Base-by-base conservation (phyloP, 2,888 invertebrate genomes). In the Gryllus longicercus region DNA sequence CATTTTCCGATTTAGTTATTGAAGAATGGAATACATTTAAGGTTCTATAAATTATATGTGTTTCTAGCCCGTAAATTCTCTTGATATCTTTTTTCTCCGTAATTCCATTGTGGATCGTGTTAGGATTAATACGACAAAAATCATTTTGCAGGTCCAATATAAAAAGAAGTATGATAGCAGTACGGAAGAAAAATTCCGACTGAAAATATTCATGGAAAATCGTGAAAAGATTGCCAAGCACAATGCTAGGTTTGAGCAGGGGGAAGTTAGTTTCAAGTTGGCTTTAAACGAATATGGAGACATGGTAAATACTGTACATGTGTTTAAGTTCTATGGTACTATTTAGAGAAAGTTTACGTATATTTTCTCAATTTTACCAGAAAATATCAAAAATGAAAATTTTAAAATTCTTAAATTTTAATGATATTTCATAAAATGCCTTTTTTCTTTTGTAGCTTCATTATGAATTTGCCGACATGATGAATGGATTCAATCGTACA, bases 141-240 rank as follows among this genome's bases (percentile, higher is more conserved):
- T 82, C 81, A 81, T 80, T 81, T 85, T 85, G 76, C 84, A 91
- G 90, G 86, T 90, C 80, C 89, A 91, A 85, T 93, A 93, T 86
- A 87, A 87, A 38, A 94, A 94, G 86, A 83, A 85, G 0, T 96
- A 96, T 86, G 88, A 89, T 0, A 92, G 89, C 84, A 91, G 92
- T 2, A 89, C 91, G 0, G 96, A 96, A 85, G 96, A 97, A 85
- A 90, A 90, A 84, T 95, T 94, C 88, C 92, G 96, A 78, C 91
- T 94, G 91, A 96, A 96, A 88, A 95, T 96, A 84, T 97, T 93
- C 87, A 92, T 95, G 87, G 96, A 96, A 86, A 97, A 97, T 87
- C 93, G 92, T 84, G 92, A 93, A 85, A 93, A 92, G 87, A 93
- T 97, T 84, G 94, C 94, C 78, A 91, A 92, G 85, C 97, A 97